Percentiles rank a stretch among this genome's conserved stretches.
phyloP scores from a whole-genome alignment of 2,797 vertebrate species.

The Hemitrygon akajei region DNA sequence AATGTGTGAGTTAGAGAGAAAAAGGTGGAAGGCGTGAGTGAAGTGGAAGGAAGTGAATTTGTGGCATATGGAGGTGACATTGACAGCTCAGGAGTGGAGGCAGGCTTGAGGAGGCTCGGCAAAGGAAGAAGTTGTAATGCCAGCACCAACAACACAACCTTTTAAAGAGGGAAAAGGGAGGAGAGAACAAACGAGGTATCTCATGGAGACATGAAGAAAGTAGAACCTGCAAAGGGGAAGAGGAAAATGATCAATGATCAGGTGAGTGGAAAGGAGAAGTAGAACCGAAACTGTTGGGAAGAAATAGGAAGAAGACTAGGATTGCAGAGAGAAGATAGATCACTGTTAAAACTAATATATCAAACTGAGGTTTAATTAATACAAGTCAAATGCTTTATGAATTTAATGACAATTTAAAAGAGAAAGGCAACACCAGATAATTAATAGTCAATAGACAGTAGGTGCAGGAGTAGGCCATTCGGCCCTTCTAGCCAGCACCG shows the following conservation, averaged over 20 bases:
- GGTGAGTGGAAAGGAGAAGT: too few species aligned
- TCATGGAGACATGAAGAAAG: neutral
- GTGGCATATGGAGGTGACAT: neutral
- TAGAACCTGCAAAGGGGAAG: neutral
- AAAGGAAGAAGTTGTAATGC: neutral
- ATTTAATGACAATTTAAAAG: neutral
- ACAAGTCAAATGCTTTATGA: neutral
- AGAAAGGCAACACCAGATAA: neutral
- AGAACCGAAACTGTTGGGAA: too few species aligned
- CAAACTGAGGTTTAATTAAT: neutral
- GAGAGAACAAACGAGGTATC: neutral
- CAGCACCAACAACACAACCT: neutral
- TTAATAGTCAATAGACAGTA: too few species aligned
- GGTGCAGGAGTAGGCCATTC: too few species aligned
- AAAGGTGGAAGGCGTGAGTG: neutral
- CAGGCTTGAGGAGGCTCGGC: too few species aligned
- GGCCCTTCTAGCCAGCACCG: too few species aligned
- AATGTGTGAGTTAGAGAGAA: neutral
- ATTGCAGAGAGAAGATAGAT: neutral
- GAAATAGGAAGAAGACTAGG: neutral
- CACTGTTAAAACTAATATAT: neutral
- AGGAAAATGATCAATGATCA: too few species aligned
- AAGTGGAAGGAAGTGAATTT: neutral
- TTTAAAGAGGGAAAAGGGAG: neutral
- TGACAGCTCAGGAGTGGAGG: neutral